A percentile compares a stretch with the other conserved stretches of the same genome.
Evolutionary conservation across 2,113 vertebrate species (phyloP).

Genomic region (Ornithorhynchus anatinus): DNA sequence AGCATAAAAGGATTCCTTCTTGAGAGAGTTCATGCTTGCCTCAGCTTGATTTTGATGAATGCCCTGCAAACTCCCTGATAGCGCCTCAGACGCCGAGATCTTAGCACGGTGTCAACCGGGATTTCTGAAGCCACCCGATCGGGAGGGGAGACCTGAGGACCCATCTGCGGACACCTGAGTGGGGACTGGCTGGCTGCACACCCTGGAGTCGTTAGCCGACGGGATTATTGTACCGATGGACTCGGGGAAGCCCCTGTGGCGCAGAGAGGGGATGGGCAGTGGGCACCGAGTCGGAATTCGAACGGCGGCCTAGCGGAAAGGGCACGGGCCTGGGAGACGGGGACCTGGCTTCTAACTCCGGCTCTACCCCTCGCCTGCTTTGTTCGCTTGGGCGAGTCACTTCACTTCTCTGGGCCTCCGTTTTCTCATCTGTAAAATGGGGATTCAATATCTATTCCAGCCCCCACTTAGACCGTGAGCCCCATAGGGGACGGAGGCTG

Average conservation of each 20-base stretch:
- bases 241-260: not conserved
- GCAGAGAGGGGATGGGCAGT: not conserved
- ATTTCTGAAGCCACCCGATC: not conserved
- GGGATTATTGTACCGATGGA: not conserved
- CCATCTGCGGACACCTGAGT: not conserved
- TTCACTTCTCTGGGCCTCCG: too few relatives aligned
- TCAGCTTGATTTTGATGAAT: constrained; percentile 76
- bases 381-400: too few relatives aligned
- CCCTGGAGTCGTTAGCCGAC: not conserved
- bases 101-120: constrained; percentile 43
- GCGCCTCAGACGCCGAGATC: constrained; percentile 51
- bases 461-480: too few relatives aligned
- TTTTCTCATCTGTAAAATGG: too few relatives aligned
- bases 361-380: too few relatives aligned
- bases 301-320: too few relatives aligned
- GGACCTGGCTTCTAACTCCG: too few relatives aligned
- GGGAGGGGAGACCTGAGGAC: constrained; percentile 25
- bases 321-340: too few relatives aligned
- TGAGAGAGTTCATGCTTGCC: constrained; percentile 66
- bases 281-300: not conserved
- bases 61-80: constrained; percentile 63
- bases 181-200: not conserved
- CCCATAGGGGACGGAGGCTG: too few relatives aligned
- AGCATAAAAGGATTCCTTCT: constrained; percentile 66
- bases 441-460: too few relatives aligned